Conservation (phyloP, 2,888 invertebrate genomes). For the Apamea monoglypha region DNA sequence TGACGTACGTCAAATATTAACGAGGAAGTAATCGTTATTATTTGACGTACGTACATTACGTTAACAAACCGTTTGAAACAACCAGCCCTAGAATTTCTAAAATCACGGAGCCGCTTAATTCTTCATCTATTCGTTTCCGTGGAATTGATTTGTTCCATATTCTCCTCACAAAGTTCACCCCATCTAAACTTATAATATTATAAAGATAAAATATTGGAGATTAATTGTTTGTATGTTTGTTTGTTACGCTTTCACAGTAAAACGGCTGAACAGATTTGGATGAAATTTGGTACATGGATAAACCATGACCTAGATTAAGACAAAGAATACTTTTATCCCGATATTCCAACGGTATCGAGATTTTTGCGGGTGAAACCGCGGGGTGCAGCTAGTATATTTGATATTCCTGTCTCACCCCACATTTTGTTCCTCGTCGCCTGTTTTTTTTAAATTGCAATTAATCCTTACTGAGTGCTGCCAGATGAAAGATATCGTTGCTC, state of each 20-base stretch:
- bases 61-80: no score
- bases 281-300: neutral
- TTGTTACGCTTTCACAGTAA: neutral
- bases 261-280: neutral
- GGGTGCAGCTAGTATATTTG: neutral
- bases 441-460: neutral
- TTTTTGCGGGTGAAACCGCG: neutral
- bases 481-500: no score
- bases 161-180: neutral
- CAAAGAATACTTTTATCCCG: neutral
- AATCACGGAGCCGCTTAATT: neutral
- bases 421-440: neutral
- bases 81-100: neutral
- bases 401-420: neutral
- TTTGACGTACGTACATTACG: no score
- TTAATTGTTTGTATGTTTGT: neutral
- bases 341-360: neutral
- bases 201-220: no score
- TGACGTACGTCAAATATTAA: no score
- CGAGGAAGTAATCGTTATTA: no score
- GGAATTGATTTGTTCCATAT: neutral
- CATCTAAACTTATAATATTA: neutral
- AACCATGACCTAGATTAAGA: neutral
- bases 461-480: no score
- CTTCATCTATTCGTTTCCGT: neutral